Base-by-base conservation (phyloP, 2,888 invertebrate genomes). In the Sarcophaga variegata region DNA sequence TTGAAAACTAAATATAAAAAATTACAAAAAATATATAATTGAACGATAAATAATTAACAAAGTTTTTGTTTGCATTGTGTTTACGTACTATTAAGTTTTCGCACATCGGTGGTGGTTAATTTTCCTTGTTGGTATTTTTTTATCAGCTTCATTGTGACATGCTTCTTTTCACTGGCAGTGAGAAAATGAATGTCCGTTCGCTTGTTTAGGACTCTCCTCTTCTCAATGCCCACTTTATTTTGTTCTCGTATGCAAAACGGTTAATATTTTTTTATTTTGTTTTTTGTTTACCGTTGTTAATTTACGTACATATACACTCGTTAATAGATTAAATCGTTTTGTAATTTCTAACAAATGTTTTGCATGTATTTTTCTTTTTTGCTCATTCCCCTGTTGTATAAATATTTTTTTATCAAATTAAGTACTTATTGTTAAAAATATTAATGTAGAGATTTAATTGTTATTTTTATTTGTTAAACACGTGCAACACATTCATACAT, bases 71-170 rank as follows among this genome's bases (percentile, higher is more conserved):
- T 10, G 10, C 8, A 10, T 37, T 37, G 37, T 37, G 10, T 83
- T 75, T 87, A 91, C 92, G 77, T 92, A 92, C 92, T 88, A 85
- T 92, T 92, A 17, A 92, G 77, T 45, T 86, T 89, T 77, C 90
- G 89, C 75, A 92, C 88, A 89, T 92, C 91, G 83, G 87, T 89
- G 70, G 88, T 90, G 83, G 90, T 91, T 77, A 92, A 76, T 76
- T 90, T 90, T 76, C 92, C 88, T 85, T 92, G 89, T 87, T 91
- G 90, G 81, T 91, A 92, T 84, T 90, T 92, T 75, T 62, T 90
- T 89, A 92, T 92, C 91, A 92, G 88, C 88, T 92, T 92, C 92
- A 92, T 92, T 81, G 60, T 89, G 12, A 86, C 90, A 88, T 87
- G 80, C 60, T 70, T 64, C 37, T 75, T 76, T 47, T 22, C 4